Evolutionary conservation across 2,888 invertebrate species (phyloP).

Genomic region (Eulithis prunata): DNA sequence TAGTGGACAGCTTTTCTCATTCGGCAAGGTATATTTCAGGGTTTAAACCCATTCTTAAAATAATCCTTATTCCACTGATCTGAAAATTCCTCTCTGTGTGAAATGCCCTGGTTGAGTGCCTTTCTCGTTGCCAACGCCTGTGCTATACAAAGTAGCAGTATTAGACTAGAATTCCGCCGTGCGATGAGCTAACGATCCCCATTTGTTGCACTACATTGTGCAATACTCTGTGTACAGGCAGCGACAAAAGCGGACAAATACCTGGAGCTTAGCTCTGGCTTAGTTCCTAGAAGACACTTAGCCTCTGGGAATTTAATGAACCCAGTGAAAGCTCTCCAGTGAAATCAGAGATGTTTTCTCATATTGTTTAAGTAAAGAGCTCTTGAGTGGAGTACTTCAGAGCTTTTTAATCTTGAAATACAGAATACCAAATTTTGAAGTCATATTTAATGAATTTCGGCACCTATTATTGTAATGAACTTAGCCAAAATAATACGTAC

Average conservation of each 20-base stretch:
- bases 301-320: slow-evolving; percentile 1
- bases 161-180: slow-evolving; percentile 45
- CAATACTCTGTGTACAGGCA: slow-evolving; percentile 33
- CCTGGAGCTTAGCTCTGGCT: slow-evolving; percentile 13
- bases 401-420: not conserved
- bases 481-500: not conserved
- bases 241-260: slow-evolving; percentile 28
- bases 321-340: not conserved
- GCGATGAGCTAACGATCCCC: slow-evolving; percentile 59
- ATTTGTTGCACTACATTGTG: slow-evolving; percentile 47
- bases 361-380: not conserved
- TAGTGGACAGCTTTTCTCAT: too few relatives aligned
- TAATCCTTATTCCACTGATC: too few relatives aligned
- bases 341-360: slow-evolving; percentile 2
- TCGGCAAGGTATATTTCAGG: too few relatives aligned
- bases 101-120: not conserved
- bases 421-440: too few relatives aligned
- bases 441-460: too few relatives aligned
- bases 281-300: slow-evolving; percentile 4
- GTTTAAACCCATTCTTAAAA: too few relatives aligned
- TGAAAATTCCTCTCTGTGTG: not conserved
- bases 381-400: not conserved
- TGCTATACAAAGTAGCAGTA: slow-evolving; percentile 30
- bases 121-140: slow-evolving; percentile 4
- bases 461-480: not conserved